Evolutionary conservation across 1,140 invertebrate genomes (phyloP).

Genomic region (Bombus pascuorum): DNA sequence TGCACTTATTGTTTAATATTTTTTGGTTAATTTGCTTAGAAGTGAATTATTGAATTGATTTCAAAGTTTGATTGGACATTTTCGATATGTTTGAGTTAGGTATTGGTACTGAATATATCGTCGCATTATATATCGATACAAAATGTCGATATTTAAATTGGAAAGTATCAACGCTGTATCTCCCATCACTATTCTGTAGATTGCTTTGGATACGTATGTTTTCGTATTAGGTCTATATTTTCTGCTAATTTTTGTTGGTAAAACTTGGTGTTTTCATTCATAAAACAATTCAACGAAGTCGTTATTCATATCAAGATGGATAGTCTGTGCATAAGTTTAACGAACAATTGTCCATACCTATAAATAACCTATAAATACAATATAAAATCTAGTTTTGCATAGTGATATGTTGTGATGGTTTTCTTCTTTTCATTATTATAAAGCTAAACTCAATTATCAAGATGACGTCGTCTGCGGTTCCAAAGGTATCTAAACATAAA

Average conservation of each 20-base stretch:
- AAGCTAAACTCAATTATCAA: not conserved
- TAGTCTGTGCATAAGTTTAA: not conserved
- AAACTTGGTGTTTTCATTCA: not conserved
- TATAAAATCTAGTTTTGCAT: not conserved
- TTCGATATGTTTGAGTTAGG: no score
- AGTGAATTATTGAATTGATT: no score
- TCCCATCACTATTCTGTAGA: accelerated
- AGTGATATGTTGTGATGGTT: no score
- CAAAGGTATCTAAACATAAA: constrained; percentile 33
- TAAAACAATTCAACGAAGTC: not conserved
- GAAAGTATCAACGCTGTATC: no score
- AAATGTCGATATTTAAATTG: no score
- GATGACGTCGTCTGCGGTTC: constrained; percentile 23
- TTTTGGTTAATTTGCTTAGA: no score
- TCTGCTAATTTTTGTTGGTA: not conserved
- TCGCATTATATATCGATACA: no score
- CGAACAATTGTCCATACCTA: not conserved
- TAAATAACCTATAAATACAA: not conserved
- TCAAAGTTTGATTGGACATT: no score
- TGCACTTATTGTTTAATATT: no score
- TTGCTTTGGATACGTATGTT: accelerated
- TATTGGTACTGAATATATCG: no score
- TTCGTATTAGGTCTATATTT: not conserved
- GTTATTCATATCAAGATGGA: not conserved
- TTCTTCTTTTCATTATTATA: not conserved